These are phyloP conservation scores for Cavia aperea DNA, from an alignment of 2,113 vertebrate species.

Conservation along the genomic window DNA sequence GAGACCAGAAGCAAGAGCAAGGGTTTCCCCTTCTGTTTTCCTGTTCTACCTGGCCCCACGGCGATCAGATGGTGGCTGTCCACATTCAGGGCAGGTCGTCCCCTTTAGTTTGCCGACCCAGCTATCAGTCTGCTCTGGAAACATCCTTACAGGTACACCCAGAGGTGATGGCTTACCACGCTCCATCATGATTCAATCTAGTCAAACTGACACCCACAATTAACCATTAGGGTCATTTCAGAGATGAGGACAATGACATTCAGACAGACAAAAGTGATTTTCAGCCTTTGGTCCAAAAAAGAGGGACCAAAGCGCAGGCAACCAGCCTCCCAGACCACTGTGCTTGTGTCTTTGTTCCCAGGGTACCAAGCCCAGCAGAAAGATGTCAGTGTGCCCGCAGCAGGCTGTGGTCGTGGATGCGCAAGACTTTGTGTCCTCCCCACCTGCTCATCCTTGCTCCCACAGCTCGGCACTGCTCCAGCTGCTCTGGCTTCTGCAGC, in stretches of 20 bases:
- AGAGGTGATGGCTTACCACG: background rate
- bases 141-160: background rate
- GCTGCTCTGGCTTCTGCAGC: background rate
- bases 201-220: background rate
- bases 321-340: background rate
- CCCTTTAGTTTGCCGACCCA: no score
- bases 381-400: background rate
- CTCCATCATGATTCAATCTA: background rate
- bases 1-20: background rate
- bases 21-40: background rate
- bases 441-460: background rate
- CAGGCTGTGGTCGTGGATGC: accelerated
- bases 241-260: background rate
- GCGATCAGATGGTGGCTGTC: background rate
- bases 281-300: background rate
- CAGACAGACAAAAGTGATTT: background rate
- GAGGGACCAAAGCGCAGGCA: background rate
- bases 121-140: background rate
- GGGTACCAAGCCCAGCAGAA: background rate
- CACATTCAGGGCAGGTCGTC: background rate
- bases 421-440: accelerated
- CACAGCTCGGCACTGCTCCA: background rate
- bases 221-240: background rate
- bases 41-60: background rate
- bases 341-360: background rate